Evolutionary conservation across 1,140 invertebrate species (phyloP).

Genomic region (Asobara japonica): DNA sequence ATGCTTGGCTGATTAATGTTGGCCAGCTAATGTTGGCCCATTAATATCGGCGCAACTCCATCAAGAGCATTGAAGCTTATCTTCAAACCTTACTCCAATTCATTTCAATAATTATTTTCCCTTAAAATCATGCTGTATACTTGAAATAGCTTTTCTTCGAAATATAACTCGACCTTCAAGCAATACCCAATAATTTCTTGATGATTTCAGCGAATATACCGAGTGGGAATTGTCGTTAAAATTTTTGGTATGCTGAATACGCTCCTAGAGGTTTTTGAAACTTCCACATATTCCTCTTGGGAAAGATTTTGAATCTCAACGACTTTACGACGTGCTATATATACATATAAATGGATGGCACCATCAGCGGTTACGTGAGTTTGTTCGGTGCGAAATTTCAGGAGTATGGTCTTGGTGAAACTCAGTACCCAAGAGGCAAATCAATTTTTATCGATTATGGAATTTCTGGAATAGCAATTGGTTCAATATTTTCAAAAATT

Average conservation of each 20-base stretch:
- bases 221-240: neutral
- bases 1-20: too few species aligned
- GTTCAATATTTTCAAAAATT: slow-evolving; percentile 13
- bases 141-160: too few species aligned
- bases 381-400: neutral
- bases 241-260: neutral
- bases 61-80: too few species aligned
- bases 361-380: slow-evolving; percentile 8
- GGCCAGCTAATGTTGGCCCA: too few species aligned
- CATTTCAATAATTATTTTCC: too few species aligned
- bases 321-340: neutral
- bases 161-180: neutral
- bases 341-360: neutral
- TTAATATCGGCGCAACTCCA: too few species aligned
- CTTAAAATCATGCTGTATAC: too few species aligned
- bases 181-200: too few species aligned
- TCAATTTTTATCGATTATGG: slow-evolving; percentile 16
- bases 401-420: neutral
- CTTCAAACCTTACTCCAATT: too few species aligned
- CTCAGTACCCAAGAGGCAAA: neutral
- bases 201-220: too few species aligned
- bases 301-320: neutral
- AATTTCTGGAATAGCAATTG: neutral
- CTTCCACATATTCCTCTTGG: neutral
- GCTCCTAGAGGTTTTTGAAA: neutral